Evolutionary conservation across 2,888 invertebrate species (phyloP).

Genomic region (Incurvaria masculella): DNA sequence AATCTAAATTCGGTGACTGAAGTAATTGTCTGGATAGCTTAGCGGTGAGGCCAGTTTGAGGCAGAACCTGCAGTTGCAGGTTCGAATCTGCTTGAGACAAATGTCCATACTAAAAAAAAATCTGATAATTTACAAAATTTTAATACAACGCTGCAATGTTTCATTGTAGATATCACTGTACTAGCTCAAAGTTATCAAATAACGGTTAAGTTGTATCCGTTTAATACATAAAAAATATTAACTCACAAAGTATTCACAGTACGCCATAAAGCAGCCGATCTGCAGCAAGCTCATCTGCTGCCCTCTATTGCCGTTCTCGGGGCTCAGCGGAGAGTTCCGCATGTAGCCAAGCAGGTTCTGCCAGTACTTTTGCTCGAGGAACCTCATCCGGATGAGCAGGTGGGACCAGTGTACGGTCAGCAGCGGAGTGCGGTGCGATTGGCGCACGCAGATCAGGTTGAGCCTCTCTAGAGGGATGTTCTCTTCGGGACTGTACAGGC

Average conservation of each 20-base stretch:
- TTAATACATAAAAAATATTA: too few relatives aligned
- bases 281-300: conserved; percentile 62
- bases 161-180: too few relatives aligned
- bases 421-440: conserved; percentile 63
- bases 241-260: conserved; percentile 77
- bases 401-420: conserved; percentile 77
- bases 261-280: conserved; percentile 65
- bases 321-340: conserved; percentile 31
- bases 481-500: conserved; percentile 47
- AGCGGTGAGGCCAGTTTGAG: too few relatives aligned
- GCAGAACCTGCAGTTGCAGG: too few relatives aligned
- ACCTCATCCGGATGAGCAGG: conserved; percentile 69
- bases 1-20: too few relatives aligned
- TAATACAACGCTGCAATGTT: too few relatives aligned
- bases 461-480: conserved; percentile 53
- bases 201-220: too few relatives aligned
- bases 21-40: too few relatives aligned
- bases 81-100: too few relatives aligned
- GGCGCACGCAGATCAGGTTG: conserved; percentile 54
- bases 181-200: too few relatives aligned
- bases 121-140: too few relatives aligned
- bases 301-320: conserved; percentile 30
- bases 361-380: conserved; percentile 70
- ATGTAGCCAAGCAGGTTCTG: conserved; percentile 53
- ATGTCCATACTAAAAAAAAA: too few relatives aligned